A percentile compares a stretch with the other conserved stretches of the same genome.
Conservation (phyloP, 2,888 invertebrate genomes). For the Drosophila limbata region DNA sequence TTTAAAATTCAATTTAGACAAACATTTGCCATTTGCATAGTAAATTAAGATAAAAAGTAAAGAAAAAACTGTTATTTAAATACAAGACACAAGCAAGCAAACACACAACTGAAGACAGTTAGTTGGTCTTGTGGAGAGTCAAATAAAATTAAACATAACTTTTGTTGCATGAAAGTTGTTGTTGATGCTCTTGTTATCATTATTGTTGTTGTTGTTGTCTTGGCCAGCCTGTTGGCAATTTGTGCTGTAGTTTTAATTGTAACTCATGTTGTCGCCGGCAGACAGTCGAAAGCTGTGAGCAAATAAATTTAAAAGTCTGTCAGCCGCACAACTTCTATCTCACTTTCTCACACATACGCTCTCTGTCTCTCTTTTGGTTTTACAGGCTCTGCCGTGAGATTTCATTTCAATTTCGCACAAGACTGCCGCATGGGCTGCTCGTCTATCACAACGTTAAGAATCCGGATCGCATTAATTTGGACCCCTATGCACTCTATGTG, state of each 20-base stretch:
- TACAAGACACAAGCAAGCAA: conserved; percentile 19
- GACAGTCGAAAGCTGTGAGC: conserved; percentile 37
- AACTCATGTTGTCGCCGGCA: conserved; percentile 64
- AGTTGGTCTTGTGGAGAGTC: conserved; percentile 30
- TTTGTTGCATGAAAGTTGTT: conserved; percentile 45
- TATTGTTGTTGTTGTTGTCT: conserved; percentile 31
- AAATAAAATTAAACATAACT: conserved; percentile 69
- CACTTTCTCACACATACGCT: not conserved
- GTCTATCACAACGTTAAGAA: conserved; percentile 97
- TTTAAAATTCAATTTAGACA: conserved; percentile 66
- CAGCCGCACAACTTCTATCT: conserved; percentile 22
- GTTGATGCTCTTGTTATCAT: conserved; percentile 11
- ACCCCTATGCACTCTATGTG: conserved; percentile 95
- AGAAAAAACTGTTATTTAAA: conserved; percentile 59
- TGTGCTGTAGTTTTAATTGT: conserved; percentile 72
- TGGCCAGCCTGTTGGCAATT: conserved; percentile 53
- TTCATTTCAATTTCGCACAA: conserved; percentile 94
- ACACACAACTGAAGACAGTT: conserved; percentile 16
- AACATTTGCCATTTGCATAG: conserved; percentile 73
- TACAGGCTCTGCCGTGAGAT: conserved; percentile 93
- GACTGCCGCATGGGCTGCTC: conserved; percentile 93
- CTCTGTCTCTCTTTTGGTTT: not conserved
- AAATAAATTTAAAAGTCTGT: conserved; percentile 63
- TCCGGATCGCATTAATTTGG: conserved; percentile 91
- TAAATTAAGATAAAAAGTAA: conserved; percentile 62